A percentile compares a stretch with the other conserved stretches of the same genome.
Conservation (phyloP, 1,140 invertebrate species). For the Drosophila nigrodunni region DNA sequence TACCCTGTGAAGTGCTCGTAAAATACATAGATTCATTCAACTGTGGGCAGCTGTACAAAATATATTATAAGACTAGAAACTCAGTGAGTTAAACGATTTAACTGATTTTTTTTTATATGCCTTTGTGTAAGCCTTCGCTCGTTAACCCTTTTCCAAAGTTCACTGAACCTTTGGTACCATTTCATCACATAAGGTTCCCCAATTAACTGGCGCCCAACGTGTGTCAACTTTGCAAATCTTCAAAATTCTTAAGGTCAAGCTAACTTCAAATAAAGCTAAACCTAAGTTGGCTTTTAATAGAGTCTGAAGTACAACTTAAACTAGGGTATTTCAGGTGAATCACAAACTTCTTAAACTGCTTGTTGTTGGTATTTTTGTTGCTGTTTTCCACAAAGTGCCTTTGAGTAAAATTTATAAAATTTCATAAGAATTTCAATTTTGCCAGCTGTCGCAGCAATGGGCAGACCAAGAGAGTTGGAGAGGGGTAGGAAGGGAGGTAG, state of each 20-base stretch:
- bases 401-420: constrained; percentile 42
- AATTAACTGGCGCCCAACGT: too few species aligned
- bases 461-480: background rate
- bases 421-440: constrained; percentile 45
- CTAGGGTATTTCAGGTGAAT: constrained; percentile 7
- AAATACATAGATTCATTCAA: too few species aligned
- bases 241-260: background rate
- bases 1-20: background rate
- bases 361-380: background rate
- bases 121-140: too few species aligned
- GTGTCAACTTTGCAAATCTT: background rate
- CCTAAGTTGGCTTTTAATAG: constrained; percentile 3
- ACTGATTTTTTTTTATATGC: too few species aligned
- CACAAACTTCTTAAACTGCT: background rate
- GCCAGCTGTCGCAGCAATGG: constrained; percentile 28
- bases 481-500: background rate
- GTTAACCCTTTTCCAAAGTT: too few species aligned
- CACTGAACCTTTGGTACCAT: too few species aligned
- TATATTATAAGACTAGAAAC: too few species aligned
- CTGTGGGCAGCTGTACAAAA: too few species aligned
- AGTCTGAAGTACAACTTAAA: background rate
- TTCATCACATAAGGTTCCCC: too few species aligned
- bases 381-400: constrained; percentile 26
- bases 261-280: background rate
- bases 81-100: too few species aligned